Evolutionary conservation across 2,113 vertebrate genomes (phyloP), one percentile per base, ranked within the genome.

Genomic region (Ellobius talpinus): DNA sequence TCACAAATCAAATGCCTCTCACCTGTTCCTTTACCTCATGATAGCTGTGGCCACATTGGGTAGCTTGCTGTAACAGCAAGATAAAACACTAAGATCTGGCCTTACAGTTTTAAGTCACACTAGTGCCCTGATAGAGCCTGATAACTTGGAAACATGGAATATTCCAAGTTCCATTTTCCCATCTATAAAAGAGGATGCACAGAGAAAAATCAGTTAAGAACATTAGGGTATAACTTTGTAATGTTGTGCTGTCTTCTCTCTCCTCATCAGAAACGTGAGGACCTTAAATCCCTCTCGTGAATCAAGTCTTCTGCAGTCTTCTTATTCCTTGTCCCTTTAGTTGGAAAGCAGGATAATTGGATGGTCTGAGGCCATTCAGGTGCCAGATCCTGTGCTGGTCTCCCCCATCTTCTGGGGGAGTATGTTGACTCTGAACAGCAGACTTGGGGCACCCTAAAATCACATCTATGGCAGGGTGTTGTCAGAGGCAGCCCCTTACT

Each of bases 271-370:
- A 97, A 97, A 66, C 17, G 0, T 50, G 58, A 94, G 70, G 39
- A 76, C 87, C 82, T 87, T 85, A 65, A 93, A 93, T 92, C 61
- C n/a, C 66, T 21, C 33, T 87, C 31, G 61, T 55, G 88, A 93
- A 58, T 90, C 0, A 23, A 74, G 45, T 50, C 39, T 23, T 87
- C 73, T 33, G 21, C 73, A 77, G 39, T 33, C 36, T 77, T 90
- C 31, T 85, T 76, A 63, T 6, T 81, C 39, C 50, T 61, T 52
- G 55, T 73, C 29, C 79, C 52, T 92, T 16, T 58, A 52, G 33
- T 42, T 86, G 26, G 68, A 65, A 55, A 81, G 63, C 45, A 45
- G 24, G 81, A 29, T 55, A 63, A 84, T 0, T 17, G 85, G 72
- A 85, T 81, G 66, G 63, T 90, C 63, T 77, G 79, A 81, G 87